phyloP scores from a whole-genome alignment of 2,797 vertebrate genomes.

The Onychomys leucogaster region DNA sequence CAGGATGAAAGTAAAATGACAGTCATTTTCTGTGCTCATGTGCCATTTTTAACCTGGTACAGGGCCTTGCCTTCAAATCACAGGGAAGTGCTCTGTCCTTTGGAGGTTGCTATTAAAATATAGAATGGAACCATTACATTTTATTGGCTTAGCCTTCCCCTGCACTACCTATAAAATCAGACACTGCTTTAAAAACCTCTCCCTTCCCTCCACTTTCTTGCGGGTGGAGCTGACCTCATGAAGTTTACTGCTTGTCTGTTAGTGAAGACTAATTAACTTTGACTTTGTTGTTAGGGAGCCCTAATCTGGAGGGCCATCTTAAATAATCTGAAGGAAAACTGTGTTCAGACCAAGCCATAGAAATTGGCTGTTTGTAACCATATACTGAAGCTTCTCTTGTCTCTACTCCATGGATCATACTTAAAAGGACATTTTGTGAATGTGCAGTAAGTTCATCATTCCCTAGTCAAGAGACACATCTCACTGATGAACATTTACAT shows the following conservation, averaged over 20 bases:
- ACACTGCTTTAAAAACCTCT: constrained; percentile 88
- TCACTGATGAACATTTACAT: not conserved
- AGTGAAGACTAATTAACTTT: constrained; percentile 89
- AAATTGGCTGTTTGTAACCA: constrained; percentile 63
- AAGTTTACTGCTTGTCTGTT: constrained; percentile 89
- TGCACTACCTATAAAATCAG: constrained; percentile 91
- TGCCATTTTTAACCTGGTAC: constrained; percentile 86
- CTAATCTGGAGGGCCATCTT: constrained; percentile 87
- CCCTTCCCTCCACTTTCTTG: constrained; percentile 88
- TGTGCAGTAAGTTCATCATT: constrained; percentile 58
- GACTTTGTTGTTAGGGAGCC: constrained; percentile 88
- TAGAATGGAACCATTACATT: constrained; percentile 87
- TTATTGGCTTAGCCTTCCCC: constrained; percentile 91
- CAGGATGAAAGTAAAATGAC: constrained; percentile 85
- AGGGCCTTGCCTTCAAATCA: constrained; percentile 88
- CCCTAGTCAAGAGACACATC: constrained; percentile 42
- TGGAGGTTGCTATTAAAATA: constrained; percentile 90
- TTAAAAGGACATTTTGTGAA: constrained; percentile 47
- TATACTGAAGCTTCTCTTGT: constrained; percentile 66
- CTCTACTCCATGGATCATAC: constrained; percentile 12
- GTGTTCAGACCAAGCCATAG: constrained; percentile 68
- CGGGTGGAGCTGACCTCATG: constrained; percentile 87
- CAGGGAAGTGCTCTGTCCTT: constrained; percentile 86
- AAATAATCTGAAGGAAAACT: constrained; percentile 82
- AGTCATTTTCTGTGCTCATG: constrained; percentile 83